Percentiles rank a stretch among this genome's conserved stretches.
Conservation (phyloP, 2,888 invertebrate species). For the Perizoma affinitatum region DNA sequence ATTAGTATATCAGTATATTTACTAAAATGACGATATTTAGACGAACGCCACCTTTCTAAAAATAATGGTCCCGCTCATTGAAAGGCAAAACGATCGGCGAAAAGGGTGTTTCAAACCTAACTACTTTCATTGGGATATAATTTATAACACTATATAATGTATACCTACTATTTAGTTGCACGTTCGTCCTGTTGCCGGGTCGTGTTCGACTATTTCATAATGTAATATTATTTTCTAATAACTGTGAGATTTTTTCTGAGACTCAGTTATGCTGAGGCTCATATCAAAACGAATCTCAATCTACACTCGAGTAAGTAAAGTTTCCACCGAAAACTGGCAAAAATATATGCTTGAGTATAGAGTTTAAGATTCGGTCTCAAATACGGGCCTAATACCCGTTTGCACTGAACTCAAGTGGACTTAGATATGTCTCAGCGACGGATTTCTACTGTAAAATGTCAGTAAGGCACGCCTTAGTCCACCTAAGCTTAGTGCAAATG, state of each 20-base stretch:
- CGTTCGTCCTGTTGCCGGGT: constrained; percentile 62
- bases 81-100: constrained; percentile 48
- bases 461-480: too few relatives aligned
- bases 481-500: too few relatives aligned
- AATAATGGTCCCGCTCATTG: constrained; percentile 46
- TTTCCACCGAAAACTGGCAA: too few relatives aligned
- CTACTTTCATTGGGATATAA: constrained; percentile 54
- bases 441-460: too few relatives aligned
- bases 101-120: constrained; percentile 54
- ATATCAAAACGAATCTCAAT: too few relatives aligned
- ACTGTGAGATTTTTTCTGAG: constrained; percentile 12
- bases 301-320: too few relatives aligned
- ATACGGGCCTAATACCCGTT: too few relatives aligned
- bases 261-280: background rate
- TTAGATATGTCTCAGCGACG: too few relatives aligned
- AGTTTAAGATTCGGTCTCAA: too few relatives aligned
- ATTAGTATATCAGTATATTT: constrained; percentile 28
- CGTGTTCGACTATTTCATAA: constrained; percentile 13
- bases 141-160: constrained; percentile 48
- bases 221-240: constrained; percentile 1
- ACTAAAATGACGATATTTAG: constrained; percentile 29
- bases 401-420: too few relatives aligned
- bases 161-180: constrained; percentile 45
- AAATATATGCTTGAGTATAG: too few relatives aligned
- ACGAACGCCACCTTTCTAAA: constrained; percentile 39